A percentile compares a stretch with the other conserved stretches of the same genome.
phyloP scores from a whole-genome alignment of 2,797 vertebrate genomes.

The Gila robusta region DNA sequence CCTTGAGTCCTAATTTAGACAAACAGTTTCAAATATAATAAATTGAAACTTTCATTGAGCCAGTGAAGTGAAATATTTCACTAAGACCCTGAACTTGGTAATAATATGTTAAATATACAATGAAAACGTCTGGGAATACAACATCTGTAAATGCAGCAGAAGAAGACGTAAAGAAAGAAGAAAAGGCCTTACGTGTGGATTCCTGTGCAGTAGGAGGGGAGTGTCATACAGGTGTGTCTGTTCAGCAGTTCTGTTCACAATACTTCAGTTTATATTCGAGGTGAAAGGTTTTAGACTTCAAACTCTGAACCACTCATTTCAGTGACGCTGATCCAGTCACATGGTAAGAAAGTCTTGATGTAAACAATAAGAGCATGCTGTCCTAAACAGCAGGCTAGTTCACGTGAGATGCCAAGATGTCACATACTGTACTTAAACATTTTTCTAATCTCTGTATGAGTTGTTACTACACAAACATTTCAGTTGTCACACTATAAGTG shows the following conservation, averaged over 20 bases:
- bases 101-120: slow-evolving; percentile 1
- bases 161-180: slow-evolving; percentile 6
- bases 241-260: neutral
- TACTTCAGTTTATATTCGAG: slow-evolving; percentile 30
- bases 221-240: slow-evolving; percentile 31
- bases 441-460: neutral
- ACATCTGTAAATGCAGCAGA: neutral
- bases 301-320: slow-evolving; percentile 70
- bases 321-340: slow-evolving; percentile 68
- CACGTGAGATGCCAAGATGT: neutral
- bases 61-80: slow-evolving; percentile 15
- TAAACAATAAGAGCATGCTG: slow-evolving; percentile 70
- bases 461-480: neutral
- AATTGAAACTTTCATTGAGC: neutral
- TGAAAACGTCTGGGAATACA: neutral
- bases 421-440: neutral
- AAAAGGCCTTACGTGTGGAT: slow-evolving; percentile 33
- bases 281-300: slow-evolving; percentile 75
- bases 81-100: neutral
- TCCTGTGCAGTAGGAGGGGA: neutral
- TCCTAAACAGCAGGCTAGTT: neutral
- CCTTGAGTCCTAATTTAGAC: neutral
- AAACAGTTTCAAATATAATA: neutral
- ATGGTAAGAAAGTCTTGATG: slow-evolving; percentile 73
- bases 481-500: no score